Evolutionary conservation across 2,888 invertebrate genomes (phyloP), one percentile per base, ranked within the genome.

Genomic region (Linnaemya vulpina): DNA sequence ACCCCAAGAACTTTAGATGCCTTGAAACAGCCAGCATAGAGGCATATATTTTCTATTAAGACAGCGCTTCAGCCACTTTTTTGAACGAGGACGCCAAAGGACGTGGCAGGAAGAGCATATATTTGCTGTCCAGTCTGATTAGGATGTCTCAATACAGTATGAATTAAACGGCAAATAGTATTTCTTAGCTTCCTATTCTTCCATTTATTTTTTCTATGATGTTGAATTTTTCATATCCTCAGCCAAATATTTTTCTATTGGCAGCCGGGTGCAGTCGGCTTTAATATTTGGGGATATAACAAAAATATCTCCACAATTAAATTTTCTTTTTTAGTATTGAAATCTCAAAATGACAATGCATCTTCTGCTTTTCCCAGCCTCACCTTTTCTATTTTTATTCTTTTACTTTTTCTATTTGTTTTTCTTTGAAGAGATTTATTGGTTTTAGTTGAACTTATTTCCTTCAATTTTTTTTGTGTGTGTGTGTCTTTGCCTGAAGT

Each of bases 261-360:
- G 17, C 1, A 38, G 25, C 5, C 46, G 30, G 65, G 25, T 1
- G 43, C 43, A n/a, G 46, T 1, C 15, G 25, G 8, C 22, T 30
- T 30, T 30, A 30, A 30, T 30, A 30, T 30, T 30, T 30, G 30
- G 30, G 53, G n/a, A n/a, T n/a, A n/a, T n/a, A 65, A 77, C 53
- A 60, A 62, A 35, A 65, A 84, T 83, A 77, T 71, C 60, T 65
- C 62, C 67, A 77, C 75, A 83, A 83, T 83, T 86, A 78, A 83
- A 80, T 53, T 80, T 22, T 51, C 20, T 46, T 8, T 22, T 71
- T 30, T 5, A 30, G 30, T 30, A 30, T 30, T 30, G 30, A 30
- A 30, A 30, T 30, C 30, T 67, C 58, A 20, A 82, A 82, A 82
- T 76, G 58, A 79, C 75, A 79, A 74, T 70, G 58, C 74, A 79